Percentiles rank a stretch among this genome's conserved stretches.
Evolutionary conservation across 2,113 vertebrate genomes (phyloP).

Genomic region (Alethe diademata): DNA sequence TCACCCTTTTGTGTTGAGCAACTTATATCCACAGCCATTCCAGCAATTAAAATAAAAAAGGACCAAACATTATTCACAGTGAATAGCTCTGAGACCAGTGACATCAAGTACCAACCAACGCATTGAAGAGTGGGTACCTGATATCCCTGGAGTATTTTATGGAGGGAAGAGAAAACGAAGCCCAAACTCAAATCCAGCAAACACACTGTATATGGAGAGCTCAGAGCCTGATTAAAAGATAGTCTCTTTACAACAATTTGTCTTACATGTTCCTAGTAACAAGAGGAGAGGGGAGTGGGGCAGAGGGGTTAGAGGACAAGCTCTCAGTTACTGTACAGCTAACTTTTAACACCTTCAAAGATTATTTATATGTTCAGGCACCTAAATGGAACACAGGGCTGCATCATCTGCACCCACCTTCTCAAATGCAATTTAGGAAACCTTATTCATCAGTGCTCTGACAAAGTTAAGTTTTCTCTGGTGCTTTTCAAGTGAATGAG

Average conservation of each 20-base stretch:
- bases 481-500: background rate
- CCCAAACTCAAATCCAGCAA: slow-evolving; percentile 44
- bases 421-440: background rate
- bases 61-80: slow-evolving; percentile 74
- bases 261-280: slow-evolving; percentile 1
- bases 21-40: slow-evolving; percentile 83
- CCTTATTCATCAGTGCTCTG: background rate
- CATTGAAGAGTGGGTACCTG: slow-evolving; percentile 71
- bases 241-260: slow-evolving; percentile 9
- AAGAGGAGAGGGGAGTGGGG: background rate
- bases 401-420: background rate
- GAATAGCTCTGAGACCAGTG: slow-evolving; percentile 70
- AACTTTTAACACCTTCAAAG: background rate
- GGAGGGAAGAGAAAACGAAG: slow-evolving; percentile 37
- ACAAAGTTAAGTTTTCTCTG: background rate
- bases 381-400: background rate
- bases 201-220: slow-evolving; percentile 40
- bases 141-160: slow-evolving; percentile 72
- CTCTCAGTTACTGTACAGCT: background rate
- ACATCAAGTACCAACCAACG: slow-evolving; percentile 71
- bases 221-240: slow-evolving; percentile 58
- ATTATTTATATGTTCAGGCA: background rate
- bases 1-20: slow-evolving; percentile 80
- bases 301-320: background rate
- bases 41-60: slow-evolving; percentile 83